Evolutionary conservation across 2,888 invertebrate species (phyloP), one percentile per base, ranked within the genome.

Genomic region (Chalcis sispes): DNA sequence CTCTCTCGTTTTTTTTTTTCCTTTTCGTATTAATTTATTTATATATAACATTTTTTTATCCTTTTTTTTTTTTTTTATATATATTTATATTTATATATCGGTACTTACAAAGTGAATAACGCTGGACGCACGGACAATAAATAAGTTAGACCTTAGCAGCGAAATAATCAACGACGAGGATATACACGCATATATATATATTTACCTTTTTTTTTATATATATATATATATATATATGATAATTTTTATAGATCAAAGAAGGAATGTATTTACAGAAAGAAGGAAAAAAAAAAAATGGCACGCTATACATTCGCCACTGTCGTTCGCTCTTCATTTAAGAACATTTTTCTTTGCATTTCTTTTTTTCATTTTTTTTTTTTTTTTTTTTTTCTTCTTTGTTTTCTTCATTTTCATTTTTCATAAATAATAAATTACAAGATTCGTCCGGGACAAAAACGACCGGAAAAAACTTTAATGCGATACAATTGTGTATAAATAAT

Each of bases 181-280:
- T 66, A 56, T 69, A 67, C 64, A 61, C 58, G 64, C 32, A 66
- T 48, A 56, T n/a, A n/a, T n/a, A n/a, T n/a, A n/a, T n/a, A n/a
- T n/a, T n/a, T n/a, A n/a, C n/a, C n/a, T n/a, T n/a, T n/a, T n/a
- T n/a, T n/a, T n/a, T n/a, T n/a, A n/a, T n/a, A n/a, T n/a, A n/a
- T n/a, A n/a, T n/a, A n/a, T n/a, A n/a, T n/a, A n/a, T n/a, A n/a
- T n/a, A n/a, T n/a, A n/a, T n/a, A n/a, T n/a, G n/a, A n/a, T n/a
- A n/a, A n/a, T n/a, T n/a, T n/a, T n/a, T n/a, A n/a, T 74, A 71
- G 66, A 74, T 66, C 74, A 54, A 50, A 71, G 56, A 71, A 66
- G 77, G 70, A 77, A 74, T 74, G 62, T 77, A 77, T 77, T 77
- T 77, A 74, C 74, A 74, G 59, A 73, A 67, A 69, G 36, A 32